phyloP scores from a whole-genome alignment of 2,113 vertebrate species.

The Lontra canadensis region DNA sequence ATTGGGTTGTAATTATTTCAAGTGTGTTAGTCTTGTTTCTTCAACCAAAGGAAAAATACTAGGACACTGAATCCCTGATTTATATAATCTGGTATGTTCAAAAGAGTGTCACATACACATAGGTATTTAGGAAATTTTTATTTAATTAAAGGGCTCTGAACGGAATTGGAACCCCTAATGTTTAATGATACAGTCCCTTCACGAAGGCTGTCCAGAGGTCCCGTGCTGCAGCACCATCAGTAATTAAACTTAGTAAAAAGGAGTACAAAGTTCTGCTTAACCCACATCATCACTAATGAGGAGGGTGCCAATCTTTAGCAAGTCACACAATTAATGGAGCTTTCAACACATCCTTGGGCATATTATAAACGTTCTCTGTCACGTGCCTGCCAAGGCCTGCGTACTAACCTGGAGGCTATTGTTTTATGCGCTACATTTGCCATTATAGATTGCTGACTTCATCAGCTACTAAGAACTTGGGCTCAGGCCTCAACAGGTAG shows the following conservation, averaged over 20 bases:
- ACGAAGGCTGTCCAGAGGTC: background rate
- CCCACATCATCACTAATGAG: background rate
- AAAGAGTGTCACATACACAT: background rate
- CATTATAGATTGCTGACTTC: slow-evolving; percentile 39
- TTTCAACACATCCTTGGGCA: background rate
- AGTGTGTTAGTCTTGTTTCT: background rate
- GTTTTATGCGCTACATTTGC: slow-evolving; percentile 18
- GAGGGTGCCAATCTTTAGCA: background rate
- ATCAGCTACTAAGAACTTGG: slow-evolving; percentile 14
- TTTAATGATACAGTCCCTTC: background rate
- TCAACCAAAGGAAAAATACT: slow-evolving; percentile 8
- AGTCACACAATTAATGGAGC: background rate
- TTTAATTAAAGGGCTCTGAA: background rate
- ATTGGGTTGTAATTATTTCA: slow-evolving; percentile 14
- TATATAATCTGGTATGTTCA: background rate
- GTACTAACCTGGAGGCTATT: slow-evolving; percentile 51
- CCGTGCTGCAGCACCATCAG: background rate
- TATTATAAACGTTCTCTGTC: background rate
- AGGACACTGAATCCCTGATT: background rate
- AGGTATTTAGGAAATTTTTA: slow-evolving; percentile 5
- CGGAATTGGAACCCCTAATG: background rate
- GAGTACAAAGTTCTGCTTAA: background rate
- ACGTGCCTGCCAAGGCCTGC: slow-evolving; percentile 43
- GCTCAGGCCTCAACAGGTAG: slow-evolving; percentile 44
- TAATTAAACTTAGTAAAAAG: background rate